Percentiles rank a stretch among this genome's conserved stretches.
Conservation (phyloP, 2,113 vertebrate species). For the Progne subis region DNA sequence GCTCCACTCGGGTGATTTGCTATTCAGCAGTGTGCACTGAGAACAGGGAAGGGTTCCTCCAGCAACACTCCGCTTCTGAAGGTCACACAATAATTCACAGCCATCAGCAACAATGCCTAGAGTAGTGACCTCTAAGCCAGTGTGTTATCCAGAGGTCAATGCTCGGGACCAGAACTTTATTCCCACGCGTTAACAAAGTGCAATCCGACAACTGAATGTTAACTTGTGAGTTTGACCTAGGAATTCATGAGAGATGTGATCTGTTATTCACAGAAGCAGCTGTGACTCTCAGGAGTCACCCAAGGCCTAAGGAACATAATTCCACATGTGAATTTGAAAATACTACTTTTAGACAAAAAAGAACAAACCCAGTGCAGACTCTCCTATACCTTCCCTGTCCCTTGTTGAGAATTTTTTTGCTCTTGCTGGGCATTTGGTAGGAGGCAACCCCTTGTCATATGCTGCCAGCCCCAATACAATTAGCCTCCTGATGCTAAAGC, state of each 20-base stretch:
- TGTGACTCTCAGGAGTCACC: background rate
- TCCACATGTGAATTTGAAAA: background rate
- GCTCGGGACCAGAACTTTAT: background rate
- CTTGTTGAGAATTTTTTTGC: background rate
- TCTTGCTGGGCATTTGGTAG: background rate
- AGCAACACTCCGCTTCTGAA: background rate
- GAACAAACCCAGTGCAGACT: background rate
- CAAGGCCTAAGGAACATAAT: background rate
- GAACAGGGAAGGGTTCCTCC: background rate
- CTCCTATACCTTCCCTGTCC: background rate
- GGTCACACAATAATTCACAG: background rate
- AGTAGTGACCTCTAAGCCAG: background rate
- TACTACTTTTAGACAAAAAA: background rate
- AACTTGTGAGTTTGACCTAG: background rate
- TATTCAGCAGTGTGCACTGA: background rate
- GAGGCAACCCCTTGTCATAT: background rate
- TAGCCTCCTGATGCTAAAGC: conserved; percentile 17
- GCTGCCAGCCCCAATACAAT: background rate
- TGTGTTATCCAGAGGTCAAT: background rate
- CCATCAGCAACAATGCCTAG: background rate
- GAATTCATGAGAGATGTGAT: background rate
- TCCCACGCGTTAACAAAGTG: background rate
- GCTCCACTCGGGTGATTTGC: background rate
- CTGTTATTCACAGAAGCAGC: background rate
- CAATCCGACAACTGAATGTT: background rate